A percentile compares a stretch with the other conserved stretches of the same genome.
Conservation (phyloP, 2,888 invertebrate species). For the Synanthedon tipuliformis region DNA sequence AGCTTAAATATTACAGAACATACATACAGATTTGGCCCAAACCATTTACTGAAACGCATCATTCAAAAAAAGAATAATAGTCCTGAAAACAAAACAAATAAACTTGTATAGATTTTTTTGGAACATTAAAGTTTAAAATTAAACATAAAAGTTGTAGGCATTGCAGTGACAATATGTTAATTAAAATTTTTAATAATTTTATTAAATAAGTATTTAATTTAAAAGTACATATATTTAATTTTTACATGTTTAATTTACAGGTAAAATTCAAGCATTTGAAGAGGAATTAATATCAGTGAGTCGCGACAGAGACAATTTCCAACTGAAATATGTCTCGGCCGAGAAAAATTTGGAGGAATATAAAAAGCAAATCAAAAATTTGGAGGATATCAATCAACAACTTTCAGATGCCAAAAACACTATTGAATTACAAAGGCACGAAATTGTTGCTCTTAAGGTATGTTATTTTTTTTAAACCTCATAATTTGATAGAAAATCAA, state of each 20-base stretch:
- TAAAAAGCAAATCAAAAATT: constrained; percentile 66
- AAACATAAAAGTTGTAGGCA: too few species aligned
- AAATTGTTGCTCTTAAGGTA: constrained; percentile 54
- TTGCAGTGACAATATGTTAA: too few species aligned
- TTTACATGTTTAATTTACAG: constrained; percentile 18
- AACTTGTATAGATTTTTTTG: too few species aligned
- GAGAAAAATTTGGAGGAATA: constrained; percentile 65
- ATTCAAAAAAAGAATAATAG: background rate
- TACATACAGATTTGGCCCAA: background rate
- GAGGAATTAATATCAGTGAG: constrained; percentile 57
- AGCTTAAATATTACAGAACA: too few species aligned
- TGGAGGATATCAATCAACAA: constrained; percentile 64
- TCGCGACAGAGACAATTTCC: constrained; percentile 55
- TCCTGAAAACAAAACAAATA: too few species aligned
- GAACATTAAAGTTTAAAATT: too few species aligned
- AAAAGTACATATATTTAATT: too few species aligned
- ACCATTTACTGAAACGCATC: background rate
- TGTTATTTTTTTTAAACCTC: constrained; percentile 4
- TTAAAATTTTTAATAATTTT: background rate
- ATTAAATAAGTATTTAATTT: too few species aligned
- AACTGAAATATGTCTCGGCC: constrained; percentile 58
- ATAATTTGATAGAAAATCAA: too few species aligned
- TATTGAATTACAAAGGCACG: constrained; percentile 55
- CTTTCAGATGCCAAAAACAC: constrained; percentile 46
- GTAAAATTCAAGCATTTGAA: constrained; percentile 55